Base-by-base conservation (phyloP, 2,113 vertebrate genomes). In the Malurus melanocephalus region DNA sequence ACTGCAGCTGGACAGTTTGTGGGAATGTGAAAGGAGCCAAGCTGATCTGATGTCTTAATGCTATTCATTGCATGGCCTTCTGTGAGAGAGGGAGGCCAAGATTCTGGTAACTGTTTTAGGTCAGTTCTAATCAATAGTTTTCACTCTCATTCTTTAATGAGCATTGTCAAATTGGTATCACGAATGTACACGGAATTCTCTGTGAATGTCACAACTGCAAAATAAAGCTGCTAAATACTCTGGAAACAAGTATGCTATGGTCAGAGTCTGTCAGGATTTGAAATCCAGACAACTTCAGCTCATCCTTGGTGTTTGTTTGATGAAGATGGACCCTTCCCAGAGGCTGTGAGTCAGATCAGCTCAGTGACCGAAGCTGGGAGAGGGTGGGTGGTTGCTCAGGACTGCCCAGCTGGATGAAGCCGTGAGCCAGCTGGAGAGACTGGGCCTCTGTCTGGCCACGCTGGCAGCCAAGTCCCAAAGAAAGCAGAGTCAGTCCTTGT, bases 181-280 rank as follows among this genome's bases (percentile, higher is more conserved):
- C 9, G 20, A 75, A 85, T 46, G 56, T 61, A 40, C 1, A 11
- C 3, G 2, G 66, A 85, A 80, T 94, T 90, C 40, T 90, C 61
- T 52, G n/a, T 65, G 57, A 86, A 88, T 49, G 32, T 64, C 69
- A 89, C 69, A 85, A 66, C 28, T 35, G 60, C 75, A 81, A 69
- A 95, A 94, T 96, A 96, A 95, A 93, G 42, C n/a, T 65, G 55
- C 76, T 86, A 52, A 57, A 23, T 59, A 62, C 20, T 64, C 73
- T 85, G 55, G 43, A 78, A 57, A 46, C 27, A 28, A 30, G 21
- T 26, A 28, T n/a, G 27, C 52, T 62, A 15, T 19, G 43, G 75
- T 82, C 27, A 82, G 65, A 76, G 7, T 45, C n/a, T 45, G 27
- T 55, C 46, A n/a, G 2, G 9, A 28, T 65, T 87, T 55, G 59